These are phyloP conservation scores for Polydrusus cervinus DNA, from an alignment of 2,888 invertebrate genomes.

Conservation along the genomic window DNA sequence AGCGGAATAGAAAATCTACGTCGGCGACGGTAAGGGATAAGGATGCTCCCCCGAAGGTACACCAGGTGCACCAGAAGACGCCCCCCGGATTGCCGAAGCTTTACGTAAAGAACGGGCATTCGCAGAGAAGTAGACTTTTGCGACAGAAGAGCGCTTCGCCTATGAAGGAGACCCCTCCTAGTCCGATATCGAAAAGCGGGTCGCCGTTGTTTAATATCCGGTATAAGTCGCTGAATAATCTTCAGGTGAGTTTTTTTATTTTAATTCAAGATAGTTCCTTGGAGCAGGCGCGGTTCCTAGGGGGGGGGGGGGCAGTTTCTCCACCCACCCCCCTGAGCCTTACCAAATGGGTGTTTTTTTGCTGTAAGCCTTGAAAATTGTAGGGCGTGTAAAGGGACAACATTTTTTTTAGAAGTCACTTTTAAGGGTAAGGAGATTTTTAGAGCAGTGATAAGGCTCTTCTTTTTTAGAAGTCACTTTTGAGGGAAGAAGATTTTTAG, in stretches of 20 bases:
- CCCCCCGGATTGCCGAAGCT: constrained; percentile 81
- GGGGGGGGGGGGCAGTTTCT: too few species aligned
- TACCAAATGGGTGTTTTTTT: too few species aligned
- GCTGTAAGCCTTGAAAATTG: too few species aligned
- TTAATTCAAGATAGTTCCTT: neutral
- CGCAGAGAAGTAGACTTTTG: constrained; percentile 78
- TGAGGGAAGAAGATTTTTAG: too few species aligned
- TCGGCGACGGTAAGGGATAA: constrained; percentile 73
- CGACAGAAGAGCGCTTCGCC: constrained; percentile 83
- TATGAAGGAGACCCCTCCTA: constrained; percentile 81
- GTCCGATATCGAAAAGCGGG: constrained; percentile 80
- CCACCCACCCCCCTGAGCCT: too few species aligned
- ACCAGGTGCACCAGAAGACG: constrained; percentile 75
- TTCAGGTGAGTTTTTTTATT: constrained; percentile 71
- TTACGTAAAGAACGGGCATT: constrained; percentile 85
- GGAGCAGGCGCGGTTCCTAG: too few species aligned
- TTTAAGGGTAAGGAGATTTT: too few species aligned
- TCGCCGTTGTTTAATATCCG: constrained; percentile 86
- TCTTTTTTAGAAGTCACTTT: too few species aligned
- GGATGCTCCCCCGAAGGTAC: constrained; percentile 65
- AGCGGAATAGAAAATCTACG: constrained; percentile 82
- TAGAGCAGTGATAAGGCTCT: too few species aligned
- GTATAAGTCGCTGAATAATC: constrained; percentile 80
- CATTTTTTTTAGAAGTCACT: too few species aligned
- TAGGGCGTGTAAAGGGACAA: too few species aligned